Conservation (phyloP, 2,888 invertebrate species). For the Athripsodes cinereus region DNA sequence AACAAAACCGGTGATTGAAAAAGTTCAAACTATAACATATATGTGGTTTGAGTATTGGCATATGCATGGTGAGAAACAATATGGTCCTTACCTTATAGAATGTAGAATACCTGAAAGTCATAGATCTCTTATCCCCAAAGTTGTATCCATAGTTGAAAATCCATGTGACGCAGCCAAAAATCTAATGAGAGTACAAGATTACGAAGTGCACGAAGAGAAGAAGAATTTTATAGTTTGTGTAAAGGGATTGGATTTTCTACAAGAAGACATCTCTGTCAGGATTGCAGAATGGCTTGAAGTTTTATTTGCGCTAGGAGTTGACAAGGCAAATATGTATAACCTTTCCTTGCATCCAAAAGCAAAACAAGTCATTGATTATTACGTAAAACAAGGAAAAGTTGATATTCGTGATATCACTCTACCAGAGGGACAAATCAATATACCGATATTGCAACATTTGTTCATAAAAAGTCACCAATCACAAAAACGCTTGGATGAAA, state of each 20-base stretch:
- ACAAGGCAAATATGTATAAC: not conserved
- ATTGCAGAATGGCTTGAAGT: not conserved
- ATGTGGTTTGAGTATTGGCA: not conserved
- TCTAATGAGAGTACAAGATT: not conserved
- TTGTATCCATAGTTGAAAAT: not conserved
- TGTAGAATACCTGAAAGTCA: not conserved
- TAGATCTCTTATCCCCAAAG: not conserved
- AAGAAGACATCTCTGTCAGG: not conserved
- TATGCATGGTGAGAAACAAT: not conserved
- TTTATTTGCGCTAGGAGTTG: not conserved
- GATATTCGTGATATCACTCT: not conserved
- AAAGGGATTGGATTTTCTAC: not conserved
- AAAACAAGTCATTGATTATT: not conserved
- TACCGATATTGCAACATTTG: not conserved
- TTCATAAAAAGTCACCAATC: not conserved
- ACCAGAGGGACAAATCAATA: not conserved
- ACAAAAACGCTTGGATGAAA: not conserved
- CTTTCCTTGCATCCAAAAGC: not conserved
- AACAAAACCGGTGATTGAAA: not conserved
- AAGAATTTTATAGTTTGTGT: not conserved
- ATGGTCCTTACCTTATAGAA: not conserved
- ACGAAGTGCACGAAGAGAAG: not conserved
- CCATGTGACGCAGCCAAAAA: not conserved
- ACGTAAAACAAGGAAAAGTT: not conserved
- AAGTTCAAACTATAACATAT: not conserved